Base-by-base conservation (phyloP, 2,113 vertebrate species). In the Apistogramma diplotaenia region DNA sequence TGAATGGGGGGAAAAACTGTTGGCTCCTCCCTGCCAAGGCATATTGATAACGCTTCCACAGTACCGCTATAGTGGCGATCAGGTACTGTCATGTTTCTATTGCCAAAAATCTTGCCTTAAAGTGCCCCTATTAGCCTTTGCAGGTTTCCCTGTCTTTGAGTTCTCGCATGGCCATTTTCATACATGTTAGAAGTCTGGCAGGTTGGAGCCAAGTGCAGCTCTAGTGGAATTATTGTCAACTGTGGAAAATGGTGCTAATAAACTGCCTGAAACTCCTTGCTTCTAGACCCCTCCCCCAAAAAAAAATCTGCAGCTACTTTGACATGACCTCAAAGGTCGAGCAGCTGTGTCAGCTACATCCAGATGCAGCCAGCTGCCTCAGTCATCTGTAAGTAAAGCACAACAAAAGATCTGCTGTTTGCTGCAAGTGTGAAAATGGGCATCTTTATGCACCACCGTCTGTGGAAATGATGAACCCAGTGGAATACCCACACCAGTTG, bases 31-130 rank as follows among this genome's bases (percentile, higher is more conserved):
- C 83, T 80, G 90, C 91, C 90, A 91, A 90, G 88, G 84, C 88
- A 86, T 86, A 67, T 78, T 85, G 43, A 88, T 88, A 79, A 89
- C 37, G 35, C 91, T 83, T 92, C 79, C 90, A 81, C 74, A 67
- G 89, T 93, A 89, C 85, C 86, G 67, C 78, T 46, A 59, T 57
- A 55, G 72, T 80, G 71, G 85, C 67, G 65, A 89, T 83, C 75
- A 54, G 76, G 87, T 89, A 85, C 86, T 23, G 79, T 86, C 72
- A 61, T 31, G 65, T 86, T 89, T 88, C 77, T 86, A 54, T 92
- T 88, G 86, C 86, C 89, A 92, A 91, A 92, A 93, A 83, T 82
- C 71, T 87, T 83, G 87, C 92, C 86, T 89, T 91, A 70, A 70
- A 70, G 65, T 70, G 65, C 65, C 65, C 65, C 65, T 70, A 51